These are phyloP conservation scores for Ptyas mucosa DNA, from an alignment of 2,113 vertebrate species.

Conservation along the genomic window DNA sequence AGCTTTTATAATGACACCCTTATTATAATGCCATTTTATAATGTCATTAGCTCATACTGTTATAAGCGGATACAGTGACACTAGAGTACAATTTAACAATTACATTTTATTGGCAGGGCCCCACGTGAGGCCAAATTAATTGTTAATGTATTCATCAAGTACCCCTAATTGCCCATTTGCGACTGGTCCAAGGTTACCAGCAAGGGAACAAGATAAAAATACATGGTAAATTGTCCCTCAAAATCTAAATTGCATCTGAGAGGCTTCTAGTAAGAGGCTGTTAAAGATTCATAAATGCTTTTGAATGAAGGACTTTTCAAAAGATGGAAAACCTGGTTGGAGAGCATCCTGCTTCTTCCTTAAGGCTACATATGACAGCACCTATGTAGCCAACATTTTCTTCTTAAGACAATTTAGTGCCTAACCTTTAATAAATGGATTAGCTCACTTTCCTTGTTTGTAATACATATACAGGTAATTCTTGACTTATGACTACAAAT, in stretches of 20 bases:
- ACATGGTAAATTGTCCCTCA: background rate
- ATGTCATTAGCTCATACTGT: background rate
- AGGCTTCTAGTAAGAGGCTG: background rate
- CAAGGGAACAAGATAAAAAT: background rate
- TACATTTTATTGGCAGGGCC: background rate
- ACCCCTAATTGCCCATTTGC: too few species aligned
- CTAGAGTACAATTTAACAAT: background rate
- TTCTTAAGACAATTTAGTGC: slow-evolving; percentile 57
- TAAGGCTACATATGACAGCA: background rate
- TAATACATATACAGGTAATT: slow-evolving; percentile 47
- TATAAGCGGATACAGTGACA: background rate
- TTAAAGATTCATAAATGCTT: background rate
- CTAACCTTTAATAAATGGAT: slow-evolving; percentile 64
- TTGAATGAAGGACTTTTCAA: background rate
- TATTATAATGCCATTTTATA: background rate
- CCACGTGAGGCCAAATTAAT: background rate
- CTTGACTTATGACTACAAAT: too few species aligned
- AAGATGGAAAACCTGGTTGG: background rate
- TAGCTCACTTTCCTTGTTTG: slow-evolving; percentile 57
- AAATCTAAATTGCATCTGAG: background rate
- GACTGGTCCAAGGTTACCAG: background rate
- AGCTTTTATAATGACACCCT: background rate
- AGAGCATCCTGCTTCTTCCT: background rate
- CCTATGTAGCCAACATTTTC: background rate
- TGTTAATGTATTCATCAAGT: background rate